These are phyloP conservation scores for Toxostoma redivivum DNA, from an alignment of 2,113 vertebrate genomes.

Conservation along the genomic window DNA sequence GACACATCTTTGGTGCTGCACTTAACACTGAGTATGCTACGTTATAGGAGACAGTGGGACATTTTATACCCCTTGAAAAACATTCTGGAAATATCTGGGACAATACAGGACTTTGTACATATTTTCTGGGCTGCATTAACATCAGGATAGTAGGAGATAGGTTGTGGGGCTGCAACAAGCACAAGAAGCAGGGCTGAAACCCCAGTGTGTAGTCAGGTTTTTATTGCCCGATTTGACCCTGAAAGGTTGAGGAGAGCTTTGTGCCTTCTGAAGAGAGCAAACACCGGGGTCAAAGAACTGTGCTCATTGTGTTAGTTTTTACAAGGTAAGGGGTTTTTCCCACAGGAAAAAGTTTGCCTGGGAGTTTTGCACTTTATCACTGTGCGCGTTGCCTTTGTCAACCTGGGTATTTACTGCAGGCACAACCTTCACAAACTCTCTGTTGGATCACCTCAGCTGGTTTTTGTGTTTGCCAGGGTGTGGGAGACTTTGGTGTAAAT, in stretches of 20 bases:
- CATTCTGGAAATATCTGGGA: not conserved
- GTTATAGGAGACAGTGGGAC: not conserved
- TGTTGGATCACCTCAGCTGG: not conserved
- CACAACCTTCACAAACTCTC: not conserved
- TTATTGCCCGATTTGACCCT: slow-evolving; percentile 27
- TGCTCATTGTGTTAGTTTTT: not conserved
- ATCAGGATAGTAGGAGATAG: not conserved
- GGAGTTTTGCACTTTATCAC: not conserved
- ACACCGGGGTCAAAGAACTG: not conserved
- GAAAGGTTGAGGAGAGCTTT: slow-evolving; percentile 42
- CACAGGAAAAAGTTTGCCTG: slow-evolving; percentile 48
- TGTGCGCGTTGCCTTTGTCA: not conserved
- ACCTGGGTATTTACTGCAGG: not conserved
- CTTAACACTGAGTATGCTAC: not conserved
- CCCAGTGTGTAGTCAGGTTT: not conserved
- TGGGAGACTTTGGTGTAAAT: not conserved
- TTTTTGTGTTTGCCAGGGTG: not conserved
- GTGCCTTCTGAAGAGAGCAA: slow-evolving; percentile 43
- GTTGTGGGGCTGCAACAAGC: not conserved
- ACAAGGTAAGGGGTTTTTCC: slow-evolving; percentile 55
- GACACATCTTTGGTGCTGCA: not conserved
- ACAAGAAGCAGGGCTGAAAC: not conserved
- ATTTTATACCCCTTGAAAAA: not conserved
- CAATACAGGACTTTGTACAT: not conserved
- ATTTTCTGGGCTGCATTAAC: not conserved